phyloP scores from a whole-genome alignment of 2,113 vertebrate species.

The Paramormyrops kingsleyae region DNA sequence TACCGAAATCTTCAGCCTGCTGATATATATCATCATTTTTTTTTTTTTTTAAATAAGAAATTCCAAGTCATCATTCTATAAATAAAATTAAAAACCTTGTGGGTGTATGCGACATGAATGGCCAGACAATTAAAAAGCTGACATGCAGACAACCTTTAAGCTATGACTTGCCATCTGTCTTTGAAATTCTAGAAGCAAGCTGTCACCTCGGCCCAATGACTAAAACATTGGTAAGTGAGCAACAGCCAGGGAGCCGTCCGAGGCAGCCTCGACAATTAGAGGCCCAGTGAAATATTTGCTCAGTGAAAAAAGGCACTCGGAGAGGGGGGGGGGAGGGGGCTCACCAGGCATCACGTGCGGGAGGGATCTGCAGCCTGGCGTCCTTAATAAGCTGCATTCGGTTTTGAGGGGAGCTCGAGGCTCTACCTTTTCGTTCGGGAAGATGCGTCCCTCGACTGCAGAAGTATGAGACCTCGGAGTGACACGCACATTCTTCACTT shows the following conservation, averaged over 20 bases:
- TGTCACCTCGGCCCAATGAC: conserved; percentile 13
- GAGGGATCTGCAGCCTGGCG: background rate
- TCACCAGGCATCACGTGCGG: conserved; percentile 5
- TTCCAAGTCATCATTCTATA: background rate
- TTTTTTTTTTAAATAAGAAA: background rate
- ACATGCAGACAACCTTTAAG: conserved; percentile 14
- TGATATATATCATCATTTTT: background rate
- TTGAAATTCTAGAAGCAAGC: conserved; percentile 29
- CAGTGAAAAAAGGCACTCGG: conserved; percentile 13
- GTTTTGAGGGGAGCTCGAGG: background rate
- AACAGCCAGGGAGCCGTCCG: background rate
- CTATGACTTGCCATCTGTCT: conserved; percentile 29
- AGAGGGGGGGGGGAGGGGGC: background rate
- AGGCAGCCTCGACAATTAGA: conserved; percentile 30
- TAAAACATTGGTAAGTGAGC: conserved; percentile 24
- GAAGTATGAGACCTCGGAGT: background rate
- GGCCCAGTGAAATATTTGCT: conserved; percentile 38
- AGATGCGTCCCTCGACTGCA: background rate
- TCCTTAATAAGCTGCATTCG: background rate
- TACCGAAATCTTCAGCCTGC: background rate
- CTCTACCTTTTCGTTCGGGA: background rate
- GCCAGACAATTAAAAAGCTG: background rate
- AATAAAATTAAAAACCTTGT: background rate
- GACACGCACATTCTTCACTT: background rate
- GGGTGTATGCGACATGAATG: background rate